These are phyloP conservation scores for Lepidurus couesii DNA, from an alignment of 1,140 invertebrate species.

Conservation along the genomic window DNA sequence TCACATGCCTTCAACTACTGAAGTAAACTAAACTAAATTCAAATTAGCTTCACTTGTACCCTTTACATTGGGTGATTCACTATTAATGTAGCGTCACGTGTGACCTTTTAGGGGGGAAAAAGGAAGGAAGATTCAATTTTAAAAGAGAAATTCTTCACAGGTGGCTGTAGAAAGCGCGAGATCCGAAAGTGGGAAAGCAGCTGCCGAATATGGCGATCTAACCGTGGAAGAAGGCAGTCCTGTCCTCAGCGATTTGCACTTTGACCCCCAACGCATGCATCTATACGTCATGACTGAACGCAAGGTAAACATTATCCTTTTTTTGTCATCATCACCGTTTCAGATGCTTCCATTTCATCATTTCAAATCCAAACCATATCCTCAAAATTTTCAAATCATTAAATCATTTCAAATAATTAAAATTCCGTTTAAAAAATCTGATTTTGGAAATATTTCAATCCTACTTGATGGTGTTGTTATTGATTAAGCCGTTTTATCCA, in stretches of 20 bases:
- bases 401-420: background rate
- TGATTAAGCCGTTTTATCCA: too few relatives aligned
- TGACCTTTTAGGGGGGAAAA: constrained; percentile 10
- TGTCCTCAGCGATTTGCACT: constrained; percentile 82
- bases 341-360: background rate
- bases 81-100: too few relatives aligned
- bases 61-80: too few relatives aligned
- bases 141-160: constrained; percentile 47
- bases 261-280: constrained; percentile 78
- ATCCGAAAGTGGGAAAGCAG: constrained; percentile 40
- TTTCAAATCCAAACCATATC: background rate
- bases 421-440: too few relatives aligned
- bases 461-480: too few relatives aligned
- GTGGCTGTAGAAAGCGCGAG: constrained; percentile 81
- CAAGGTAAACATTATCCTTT: constrained; percentile 53
- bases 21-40: too few relatives aligned
- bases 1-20: too few relatives aligned
- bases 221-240: constrained; percentile 69
- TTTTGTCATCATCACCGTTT: too few relatives aligned
- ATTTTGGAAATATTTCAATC: too few relatives aligned
- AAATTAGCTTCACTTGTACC: too few relatives aligned
- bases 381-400: background rate
- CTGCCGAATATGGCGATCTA: constrained; percentile 76
- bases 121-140: constrained; percentile 38
- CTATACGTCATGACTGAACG: constrained; percentile 89